Percentiles rank a stretch among this genome's conserved stretches.
These are phyloP conservation scores for Clarias platycephalus DNA, from an alignment of 2,797 vertebrate species.

Conservation along the genomic window DNA sequence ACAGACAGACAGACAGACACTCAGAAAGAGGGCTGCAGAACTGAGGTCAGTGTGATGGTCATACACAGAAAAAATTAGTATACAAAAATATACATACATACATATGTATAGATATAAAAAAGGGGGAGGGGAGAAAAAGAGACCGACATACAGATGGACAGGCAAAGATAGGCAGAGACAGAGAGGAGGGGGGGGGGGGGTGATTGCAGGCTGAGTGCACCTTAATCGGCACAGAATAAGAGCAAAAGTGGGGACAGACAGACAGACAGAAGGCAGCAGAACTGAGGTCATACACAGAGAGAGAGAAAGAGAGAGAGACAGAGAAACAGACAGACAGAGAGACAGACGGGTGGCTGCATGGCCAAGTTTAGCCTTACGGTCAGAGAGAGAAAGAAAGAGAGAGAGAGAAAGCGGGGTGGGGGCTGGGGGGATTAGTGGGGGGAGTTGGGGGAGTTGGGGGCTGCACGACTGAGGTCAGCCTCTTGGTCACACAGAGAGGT, in stretches of 20 bases:
- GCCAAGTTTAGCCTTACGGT: not conserved
- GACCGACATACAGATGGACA: not conserved
- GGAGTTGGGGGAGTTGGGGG: not conserved
- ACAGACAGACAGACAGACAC: not conserved
- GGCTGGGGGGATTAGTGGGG: not conserved
- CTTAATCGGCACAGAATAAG: too few species aligned
- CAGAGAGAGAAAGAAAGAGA: not conserved
- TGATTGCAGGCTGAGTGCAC: too few species aligned
- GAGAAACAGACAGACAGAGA: not conserved
- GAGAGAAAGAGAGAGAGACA: not conserved
- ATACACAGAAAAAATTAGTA: not conserved
- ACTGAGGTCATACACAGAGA: not conserved
- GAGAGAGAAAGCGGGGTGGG: not conserved
- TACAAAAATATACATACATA: too few species aligned
- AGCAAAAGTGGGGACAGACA: not conserved
- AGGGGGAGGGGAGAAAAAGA: not conserved
- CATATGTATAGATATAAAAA: too few species aligned
- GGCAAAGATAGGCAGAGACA: not conserved
- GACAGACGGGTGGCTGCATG: not conserved
- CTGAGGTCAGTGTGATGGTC: not conserved
- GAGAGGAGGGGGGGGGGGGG: too few species aligned
- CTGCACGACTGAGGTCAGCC: constrained; percentile 18
- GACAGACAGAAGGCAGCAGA: not conserved
- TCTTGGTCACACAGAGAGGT: constrained; percentile 41
- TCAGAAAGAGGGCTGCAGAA: not conserved